Evolutionary conservation across 2,888 invertebrate genomes (phyloP).

Genomic region (Gryllus longicercus): DNA sequence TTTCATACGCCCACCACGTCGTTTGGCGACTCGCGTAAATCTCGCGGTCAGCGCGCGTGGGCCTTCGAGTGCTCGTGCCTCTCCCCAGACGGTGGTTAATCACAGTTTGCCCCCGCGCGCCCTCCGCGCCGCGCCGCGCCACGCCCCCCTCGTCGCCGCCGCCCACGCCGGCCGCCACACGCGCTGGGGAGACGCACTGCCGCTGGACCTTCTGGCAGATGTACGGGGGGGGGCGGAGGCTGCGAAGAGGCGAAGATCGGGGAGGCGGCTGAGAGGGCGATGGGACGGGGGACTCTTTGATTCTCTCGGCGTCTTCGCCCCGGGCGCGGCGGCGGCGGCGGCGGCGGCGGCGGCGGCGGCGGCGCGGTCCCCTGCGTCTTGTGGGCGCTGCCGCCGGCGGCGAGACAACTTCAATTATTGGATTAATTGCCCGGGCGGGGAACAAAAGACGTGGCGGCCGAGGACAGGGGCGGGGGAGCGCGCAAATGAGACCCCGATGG

Average conservation of each 20-base stretch:
- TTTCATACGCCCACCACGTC: neutral
- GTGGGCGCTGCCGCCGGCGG: conserved; percentile 27
- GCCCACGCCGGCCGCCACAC: neutral
- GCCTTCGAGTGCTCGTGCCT: neutral
- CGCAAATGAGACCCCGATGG: conserved; percentile 37
- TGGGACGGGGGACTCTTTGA: neutral
- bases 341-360: neutral
- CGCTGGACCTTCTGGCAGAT: neutral
- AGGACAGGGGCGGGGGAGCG: conserved; percentile 27
- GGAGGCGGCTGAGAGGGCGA: neutral
- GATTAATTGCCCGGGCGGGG: conserved; percentile 37
- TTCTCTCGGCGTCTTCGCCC: neutral
- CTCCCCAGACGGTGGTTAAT: neutral
- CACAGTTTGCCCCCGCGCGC: neutral
- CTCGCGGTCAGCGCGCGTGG: neutral
- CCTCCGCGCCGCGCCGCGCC: neutral
- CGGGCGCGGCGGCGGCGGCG: neutral
- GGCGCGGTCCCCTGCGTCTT: neutral
- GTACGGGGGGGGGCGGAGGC: neutral
- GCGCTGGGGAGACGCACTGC: neutral
- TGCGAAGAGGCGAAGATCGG: neutral
- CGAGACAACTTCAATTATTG: conserved; percentile 37
- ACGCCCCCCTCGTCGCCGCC: neutral
- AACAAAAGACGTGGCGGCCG: conserved; percentile 33
- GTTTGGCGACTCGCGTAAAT: neutral